A percentile compares a stretch with the other conserved stretches of the same genome.
Evolutionary conservation across 2,113 vertebrate genomes (phyloP).

Genomic region (Tympanuchus pallidicinctus): DNA sequence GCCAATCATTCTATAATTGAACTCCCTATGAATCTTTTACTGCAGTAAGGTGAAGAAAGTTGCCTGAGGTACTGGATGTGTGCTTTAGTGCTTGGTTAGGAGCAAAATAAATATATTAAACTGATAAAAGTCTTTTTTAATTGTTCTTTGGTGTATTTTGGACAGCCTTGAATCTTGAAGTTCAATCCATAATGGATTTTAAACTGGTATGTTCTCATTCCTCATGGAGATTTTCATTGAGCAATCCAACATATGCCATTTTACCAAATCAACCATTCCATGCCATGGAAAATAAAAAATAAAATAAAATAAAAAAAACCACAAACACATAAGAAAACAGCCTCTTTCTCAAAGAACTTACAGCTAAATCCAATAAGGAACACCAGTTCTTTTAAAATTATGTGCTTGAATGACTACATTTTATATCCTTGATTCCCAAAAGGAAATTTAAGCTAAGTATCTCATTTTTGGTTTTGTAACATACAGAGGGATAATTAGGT

Average conservation of each 20-base stretch:
- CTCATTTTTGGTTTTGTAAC: background rate
- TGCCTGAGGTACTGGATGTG: conserved; percentile 24
- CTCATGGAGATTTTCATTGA: background rate
- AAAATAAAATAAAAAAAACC: too few species aligned
- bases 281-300: background rate
- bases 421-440: background rate
- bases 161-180: background rate
- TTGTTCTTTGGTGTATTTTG: background rate
- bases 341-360: background rate
- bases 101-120: conserved; percentile 36
- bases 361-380: background rate
- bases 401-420: background rate
- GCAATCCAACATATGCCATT: background rate
- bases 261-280: background rate
- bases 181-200: background rate
- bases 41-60: conserved; percentile 51
- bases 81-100: background rate
- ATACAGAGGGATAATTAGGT: background rate
- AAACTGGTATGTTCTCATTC: background rate
- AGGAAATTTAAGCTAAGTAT: background rate
- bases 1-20: conserved; percentile 65
- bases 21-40: conserved; percentile 63
- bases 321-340: fast-evolving
- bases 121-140: background rate
- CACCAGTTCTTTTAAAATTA: background rate